A percentile compares a stretch with the other conserved stretches of the same genome.
These are phyloP conservation scores for Callyntrura guangdongensis DNA, from an alignment of 2,888 invertebrate genomes.

Conservation along the genomic window DNA sequence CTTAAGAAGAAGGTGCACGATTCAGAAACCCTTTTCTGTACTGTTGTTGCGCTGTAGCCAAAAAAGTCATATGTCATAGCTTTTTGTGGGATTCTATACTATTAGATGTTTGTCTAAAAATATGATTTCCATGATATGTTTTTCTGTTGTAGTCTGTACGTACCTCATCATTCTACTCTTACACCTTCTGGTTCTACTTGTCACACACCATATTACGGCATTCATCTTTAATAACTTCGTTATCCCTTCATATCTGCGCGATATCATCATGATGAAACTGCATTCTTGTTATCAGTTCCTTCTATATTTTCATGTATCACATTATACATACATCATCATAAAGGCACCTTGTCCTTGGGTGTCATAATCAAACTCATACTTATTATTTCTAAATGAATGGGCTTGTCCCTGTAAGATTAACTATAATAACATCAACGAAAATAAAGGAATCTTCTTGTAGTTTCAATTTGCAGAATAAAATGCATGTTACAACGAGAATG, in stretches of 20 bases:
- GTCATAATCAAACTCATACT: conserved; percentile 1
- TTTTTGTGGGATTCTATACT: background rate
- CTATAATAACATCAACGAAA: background rate
- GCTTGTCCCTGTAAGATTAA: conserved; percentile 20
- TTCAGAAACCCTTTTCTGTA: background rate
- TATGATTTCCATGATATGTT: background rate
- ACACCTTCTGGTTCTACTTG: background rate
- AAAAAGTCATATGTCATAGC: conserved; percentile 20
- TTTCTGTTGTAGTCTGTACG: background rate
- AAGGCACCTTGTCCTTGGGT: conserved; percentile 12
- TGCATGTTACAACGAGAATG: background rate
- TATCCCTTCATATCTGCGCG: background rate
- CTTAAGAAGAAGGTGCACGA: background rate
- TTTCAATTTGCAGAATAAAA: background rate
- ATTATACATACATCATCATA: background rate
- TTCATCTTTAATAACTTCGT: background rate
- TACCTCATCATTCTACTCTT: background rate
- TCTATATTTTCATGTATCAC: background rate
- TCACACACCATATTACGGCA: background rate
- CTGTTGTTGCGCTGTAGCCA: background rate
- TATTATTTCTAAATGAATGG: conserved; percentile 4
- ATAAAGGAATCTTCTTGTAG: background rate
- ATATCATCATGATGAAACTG: background rate
- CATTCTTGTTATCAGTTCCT: background rate
- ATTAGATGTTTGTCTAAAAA: conserved; percentile 1